These are phyloP conservation scores for Lindbergichthys nudifrons DNA, from an alignment of 2,797 vertebrate genomes.

Conservation along the genomic window DNA sequence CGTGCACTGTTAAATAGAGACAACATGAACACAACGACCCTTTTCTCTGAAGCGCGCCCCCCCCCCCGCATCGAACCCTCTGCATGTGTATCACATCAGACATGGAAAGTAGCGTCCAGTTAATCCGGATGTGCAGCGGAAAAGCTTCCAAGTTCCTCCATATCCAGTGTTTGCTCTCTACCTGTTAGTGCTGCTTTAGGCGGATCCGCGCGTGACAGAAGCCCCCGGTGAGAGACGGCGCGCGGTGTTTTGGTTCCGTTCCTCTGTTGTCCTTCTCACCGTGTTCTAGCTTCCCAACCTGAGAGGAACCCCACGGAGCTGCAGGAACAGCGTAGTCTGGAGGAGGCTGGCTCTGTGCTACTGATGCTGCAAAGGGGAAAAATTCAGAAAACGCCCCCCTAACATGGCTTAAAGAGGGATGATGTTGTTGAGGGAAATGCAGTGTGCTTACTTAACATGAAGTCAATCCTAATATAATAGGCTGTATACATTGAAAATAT, in stretches of 20 bases:
- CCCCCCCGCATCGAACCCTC: constrained; percentile 60
- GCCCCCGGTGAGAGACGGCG: constrained; percentile 48
- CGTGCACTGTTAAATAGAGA: constrained; percentile 16
- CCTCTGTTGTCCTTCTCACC: constrained; percentile 67
- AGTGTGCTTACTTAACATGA: background rate
- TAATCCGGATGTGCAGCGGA: constrained; percentile 58
- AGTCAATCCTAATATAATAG: background rate
- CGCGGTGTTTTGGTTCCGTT: constrained; percentile 56
- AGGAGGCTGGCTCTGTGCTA: constrained; percentile 81
- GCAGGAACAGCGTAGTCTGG: constrained; percentile 71
- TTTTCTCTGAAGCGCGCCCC: constrained; percentile 19
- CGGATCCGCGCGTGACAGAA: constrained; percentile 48
- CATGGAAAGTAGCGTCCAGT: constrained; percentile 53
- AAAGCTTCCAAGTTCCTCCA: constrained; percentile 45
- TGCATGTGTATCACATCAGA: constrained; percentile 58
- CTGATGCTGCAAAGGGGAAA: constrained; percentile 83
- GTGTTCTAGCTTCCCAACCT: constrained; percentile 60
- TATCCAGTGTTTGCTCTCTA: constrained; percentile 30
- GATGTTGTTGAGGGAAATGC: constrained; percentile 13
- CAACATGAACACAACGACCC: constrained; percentile 26
- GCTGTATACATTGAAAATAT: background rate
- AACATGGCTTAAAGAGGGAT: constrained; percentile 47
- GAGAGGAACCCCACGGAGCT: constrained; percentile 52
- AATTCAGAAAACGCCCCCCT: constrained; percentile 76
- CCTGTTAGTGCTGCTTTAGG: constrained; percentile 71